These are phyloP conservation scores for Glossophaga mutica DNA, from an alignment of 2,797 vertebrate genomes.

Conservation along the genomic window DNA sequence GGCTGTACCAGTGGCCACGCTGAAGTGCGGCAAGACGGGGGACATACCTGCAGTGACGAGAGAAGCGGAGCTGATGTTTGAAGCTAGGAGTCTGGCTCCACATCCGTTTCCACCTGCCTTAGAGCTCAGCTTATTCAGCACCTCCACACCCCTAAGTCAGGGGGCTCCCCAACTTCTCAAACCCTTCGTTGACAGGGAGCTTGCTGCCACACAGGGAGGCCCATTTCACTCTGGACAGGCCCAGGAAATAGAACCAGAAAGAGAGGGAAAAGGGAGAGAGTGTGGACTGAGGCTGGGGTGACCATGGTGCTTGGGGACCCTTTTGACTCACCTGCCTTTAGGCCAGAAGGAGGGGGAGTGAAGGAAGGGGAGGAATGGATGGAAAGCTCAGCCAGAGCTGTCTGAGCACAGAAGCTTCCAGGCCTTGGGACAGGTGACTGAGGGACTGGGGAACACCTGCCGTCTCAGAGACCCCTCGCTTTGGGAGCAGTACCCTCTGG, in stretches of 20 bases:
- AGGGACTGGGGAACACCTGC: not conserved
- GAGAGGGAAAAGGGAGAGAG: not conserved
- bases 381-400: not conserved
- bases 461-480: not conserved
- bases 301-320: accelerated
- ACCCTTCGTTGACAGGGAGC: not conserved
- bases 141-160: not conserved
- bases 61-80: not conserved
- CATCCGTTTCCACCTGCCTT: not conserved
- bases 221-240: not conserved
- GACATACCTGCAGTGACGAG: accelerated
- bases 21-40: accelerated
- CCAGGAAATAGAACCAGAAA: not conserved
- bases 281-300: accelerated
- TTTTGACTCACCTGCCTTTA: not conserved
- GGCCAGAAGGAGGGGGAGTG: not conserved
- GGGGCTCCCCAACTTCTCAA: not conserved
- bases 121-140: not conserved
- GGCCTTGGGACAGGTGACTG: not conserved
- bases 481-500: not conserved
- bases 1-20: not conserved
- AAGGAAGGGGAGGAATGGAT: not conserved
- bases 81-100: not conserved
- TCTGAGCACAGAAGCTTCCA: not conserved
- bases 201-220: not conserved